Base-by-base conservation (phyloP, 2,888 invertebrate species). In the Sphinx pinastri region DNA sequence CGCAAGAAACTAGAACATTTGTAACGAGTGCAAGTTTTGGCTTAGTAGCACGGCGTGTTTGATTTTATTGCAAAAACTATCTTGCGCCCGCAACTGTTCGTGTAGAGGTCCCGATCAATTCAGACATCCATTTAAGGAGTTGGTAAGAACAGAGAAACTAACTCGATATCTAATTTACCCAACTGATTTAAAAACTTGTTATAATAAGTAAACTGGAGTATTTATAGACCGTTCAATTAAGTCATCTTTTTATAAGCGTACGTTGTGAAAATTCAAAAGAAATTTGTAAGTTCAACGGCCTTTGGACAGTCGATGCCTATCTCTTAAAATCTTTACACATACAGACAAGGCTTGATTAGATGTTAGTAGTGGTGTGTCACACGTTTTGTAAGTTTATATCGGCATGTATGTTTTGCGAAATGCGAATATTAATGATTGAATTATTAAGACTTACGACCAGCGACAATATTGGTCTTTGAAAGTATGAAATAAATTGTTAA, bases 21-120 rank as follows among this genome's bases (percentile, higher is more conserved):
- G 59, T 51, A 69, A 69, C 59, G 45, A 54, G 52, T 52, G 59
- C 60, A 60, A 60, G 6, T 60, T 60, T 60, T 16, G 16, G 12
- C 13, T 5, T 47, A 60, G 45, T 47, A 8, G 4, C 12, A 16
- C 60, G 45, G 49, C 19, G 16, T 45, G 45, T 63, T 16, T 47
- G 47, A 16, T 55, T 63, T 63, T 19, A 19, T 45, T 45, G 47
- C 45, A 60, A 60, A 60, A 60, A 60, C 47, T 45, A 16, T 2
- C 10, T 55, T 3, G 16, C 19, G 19, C 55, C 19, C 10, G 54
- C 16, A 54, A 54, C 54, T 19, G 19, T 55, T 55, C 19, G 55
- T 19, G 55, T 55, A 5, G n/a, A 19, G 19, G 16, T 19, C 55
- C 55, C 55, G 19, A 11, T 55, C 19, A 19, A 55, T 19, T 55